These are phyloP conservation scores for Petrocephalus zakoni DNA, from an alignment of 2,113 vertebrate genomes.

Conservation along the genomic window DNA sequence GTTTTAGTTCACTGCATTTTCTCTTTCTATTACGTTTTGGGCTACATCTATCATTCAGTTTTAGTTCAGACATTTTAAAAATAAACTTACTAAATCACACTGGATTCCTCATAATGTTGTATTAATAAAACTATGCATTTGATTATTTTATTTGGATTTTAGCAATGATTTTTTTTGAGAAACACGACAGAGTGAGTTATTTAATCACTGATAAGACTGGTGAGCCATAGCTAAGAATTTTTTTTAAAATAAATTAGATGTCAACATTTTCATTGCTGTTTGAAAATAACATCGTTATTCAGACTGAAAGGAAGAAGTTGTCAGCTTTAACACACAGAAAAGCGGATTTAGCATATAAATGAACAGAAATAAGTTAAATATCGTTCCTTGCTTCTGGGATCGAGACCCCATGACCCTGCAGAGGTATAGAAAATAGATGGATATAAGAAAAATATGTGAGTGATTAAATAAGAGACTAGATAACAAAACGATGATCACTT, in stretches of 20 bases:
- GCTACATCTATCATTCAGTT: background rate
- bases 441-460: background rate
- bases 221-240: background rate
- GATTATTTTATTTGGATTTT: background rate
- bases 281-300: background rate
- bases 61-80: background rate
- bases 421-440: background rate
- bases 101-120: background rate
- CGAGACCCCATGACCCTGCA: background rate
- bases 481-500: background rate
- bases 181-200: background rate
- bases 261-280: background rate
- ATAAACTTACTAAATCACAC: background rate
- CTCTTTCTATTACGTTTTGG: background rate
- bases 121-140: background rate
- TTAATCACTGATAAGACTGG: background rate
- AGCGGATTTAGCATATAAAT: background rate
- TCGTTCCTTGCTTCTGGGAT: background rate
- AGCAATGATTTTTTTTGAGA: background rate
- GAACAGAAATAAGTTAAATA: background rate
- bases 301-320: background rate
- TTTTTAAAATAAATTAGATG: background rate
- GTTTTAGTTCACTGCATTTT: background rate
- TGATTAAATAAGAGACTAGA: background rate
- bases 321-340: background rate